Percentiles rank a stretch among this genome's conserved stretches.
These are phyloP conservation scores for Orthonyx spaldingii DNA, from an alignment of 2,113 vertebrate genomes.

Conservation along the genomic window DNA sequence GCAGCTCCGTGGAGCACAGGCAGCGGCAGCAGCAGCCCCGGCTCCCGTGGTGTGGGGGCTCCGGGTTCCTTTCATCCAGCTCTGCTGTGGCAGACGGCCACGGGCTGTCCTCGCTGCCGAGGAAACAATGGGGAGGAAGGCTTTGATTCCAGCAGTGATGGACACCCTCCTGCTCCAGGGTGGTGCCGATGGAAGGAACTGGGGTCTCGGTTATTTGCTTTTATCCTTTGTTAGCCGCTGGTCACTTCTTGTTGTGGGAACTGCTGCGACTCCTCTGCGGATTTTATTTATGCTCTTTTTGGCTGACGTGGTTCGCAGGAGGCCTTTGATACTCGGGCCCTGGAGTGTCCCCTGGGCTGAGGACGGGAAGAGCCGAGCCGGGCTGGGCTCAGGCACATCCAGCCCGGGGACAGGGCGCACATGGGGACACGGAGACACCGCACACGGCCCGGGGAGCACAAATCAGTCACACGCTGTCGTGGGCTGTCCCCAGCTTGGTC, in stretches of 20 bases:
- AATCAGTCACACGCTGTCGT: accelerated
- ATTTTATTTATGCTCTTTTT: not conserved
- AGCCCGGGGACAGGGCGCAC: not conserved
- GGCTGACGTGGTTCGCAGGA: not conserved
- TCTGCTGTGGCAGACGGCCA: not conserved
- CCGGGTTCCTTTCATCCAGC: not conserved
- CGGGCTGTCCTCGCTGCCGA: not conserved
- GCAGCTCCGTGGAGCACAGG: accelerated
- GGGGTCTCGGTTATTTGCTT: not conserved
- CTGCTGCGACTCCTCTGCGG: not conserved
- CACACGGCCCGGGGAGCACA: accelerated
- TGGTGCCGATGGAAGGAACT: constrained; percentile 42
- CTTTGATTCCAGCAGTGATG: constrained; percentile 18
- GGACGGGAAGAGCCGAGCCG: not conserved
- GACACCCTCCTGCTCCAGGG: constrained; percentile 9
- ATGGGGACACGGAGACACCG: too few relatives aligned
- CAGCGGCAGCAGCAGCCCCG: not conserved
- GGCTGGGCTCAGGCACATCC: accelerated
- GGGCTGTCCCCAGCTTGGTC: not conserved
- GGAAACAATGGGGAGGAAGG: constrained; percentile 27
- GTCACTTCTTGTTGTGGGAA: not conserved
- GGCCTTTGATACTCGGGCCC: constrained; percentile 10
- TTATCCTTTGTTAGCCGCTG: constrained; percentile 32
- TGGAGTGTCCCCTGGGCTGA: not conserved
- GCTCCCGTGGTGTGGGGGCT: not conserved